These are phyloP conservation scores for Cenopis cana DNA, from an alignment of 2,888 invertebrate genomes.

Conservation along the genomic window DNA sequence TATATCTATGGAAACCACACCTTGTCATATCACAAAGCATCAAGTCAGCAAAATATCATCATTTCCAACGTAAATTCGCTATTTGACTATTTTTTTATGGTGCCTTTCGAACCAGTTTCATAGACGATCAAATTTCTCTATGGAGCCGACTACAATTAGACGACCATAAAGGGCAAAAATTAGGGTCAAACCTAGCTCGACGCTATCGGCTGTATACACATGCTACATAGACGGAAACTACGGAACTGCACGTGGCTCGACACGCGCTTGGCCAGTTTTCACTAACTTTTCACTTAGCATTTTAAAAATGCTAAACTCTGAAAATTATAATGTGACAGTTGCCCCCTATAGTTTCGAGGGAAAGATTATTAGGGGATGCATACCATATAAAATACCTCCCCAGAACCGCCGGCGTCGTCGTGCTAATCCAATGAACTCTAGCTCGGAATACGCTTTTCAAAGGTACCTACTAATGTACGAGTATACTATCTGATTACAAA, in stretches of 20 bases:
- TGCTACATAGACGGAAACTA: no score
- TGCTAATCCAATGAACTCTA: conserved; percentile 58
- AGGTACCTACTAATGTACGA: conserved; percentile 35
- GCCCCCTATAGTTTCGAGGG: background rate
- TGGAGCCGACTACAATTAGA: no score
- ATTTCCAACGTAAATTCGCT: no score
- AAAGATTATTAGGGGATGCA: background rate
- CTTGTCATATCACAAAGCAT: no score
- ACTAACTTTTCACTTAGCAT: background rate
- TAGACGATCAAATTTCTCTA: no score
- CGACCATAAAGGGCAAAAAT: no score
- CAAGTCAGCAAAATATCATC: no score
- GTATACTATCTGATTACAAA: conserved; percentile 61
- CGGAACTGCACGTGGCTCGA: background rate
- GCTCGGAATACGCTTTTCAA: conserved; percentile 49
- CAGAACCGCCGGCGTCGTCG: conserved; percentile 47
- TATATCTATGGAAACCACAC: no score
- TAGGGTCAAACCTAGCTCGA: no score
- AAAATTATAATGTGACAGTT: background rate
- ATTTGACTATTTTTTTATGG: no score
- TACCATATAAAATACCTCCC: conserved; percentile 15
- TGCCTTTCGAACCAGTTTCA: no score
- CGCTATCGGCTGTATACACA: no score
- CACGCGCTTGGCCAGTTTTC: background rate
- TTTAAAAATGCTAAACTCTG: background rate